Evolutionary conservation across 2,797 vertebrate genomes (phyloP).

Genomic region (Cyclura pinguis): DNA sequence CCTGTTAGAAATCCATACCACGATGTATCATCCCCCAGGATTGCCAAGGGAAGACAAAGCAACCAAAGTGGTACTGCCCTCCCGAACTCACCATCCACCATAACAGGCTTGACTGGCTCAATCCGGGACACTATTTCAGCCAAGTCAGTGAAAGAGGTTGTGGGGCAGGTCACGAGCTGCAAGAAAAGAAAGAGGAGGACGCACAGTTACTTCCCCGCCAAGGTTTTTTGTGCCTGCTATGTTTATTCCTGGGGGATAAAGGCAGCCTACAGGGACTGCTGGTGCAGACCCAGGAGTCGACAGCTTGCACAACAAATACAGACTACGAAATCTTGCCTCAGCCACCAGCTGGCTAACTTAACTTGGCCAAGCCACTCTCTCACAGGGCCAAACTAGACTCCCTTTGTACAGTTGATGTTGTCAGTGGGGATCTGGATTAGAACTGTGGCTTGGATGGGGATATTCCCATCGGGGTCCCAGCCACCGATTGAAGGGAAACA

Average conservation of each 20-base stretch:
- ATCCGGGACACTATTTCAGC: conserved; percentile 95
- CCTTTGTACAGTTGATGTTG: no score
- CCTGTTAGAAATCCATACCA: no score
- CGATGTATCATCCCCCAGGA: no score
- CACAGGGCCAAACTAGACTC: not conserved
- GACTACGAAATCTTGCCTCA: not conserved
- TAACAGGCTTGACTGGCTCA: conserved; percentile 85
- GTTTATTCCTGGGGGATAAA: not conserved
- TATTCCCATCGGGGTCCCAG: no score
- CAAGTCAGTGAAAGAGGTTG: conserved; percentile 93
- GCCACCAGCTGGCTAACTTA: not conserved
- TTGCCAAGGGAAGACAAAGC: no score
- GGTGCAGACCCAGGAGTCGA: not conserved
- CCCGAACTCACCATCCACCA: conserved; percentile 84
- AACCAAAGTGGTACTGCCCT: not conserved
- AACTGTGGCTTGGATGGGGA: not conserved
- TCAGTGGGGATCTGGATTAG: no score
- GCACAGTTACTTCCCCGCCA: no score
- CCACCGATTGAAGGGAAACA: no score
- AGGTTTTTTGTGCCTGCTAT: not conserved
- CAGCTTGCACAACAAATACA: no score
- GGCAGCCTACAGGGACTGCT: not conserved
- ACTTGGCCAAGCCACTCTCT: not conserved
- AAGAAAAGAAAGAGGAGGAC: not conserved
- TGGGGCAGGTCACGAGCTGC: conserved; percentile 91